Conservation (phyloP, 2,888 invertebrate genomes). For the Phyllotreta cruciferae region DNA sequence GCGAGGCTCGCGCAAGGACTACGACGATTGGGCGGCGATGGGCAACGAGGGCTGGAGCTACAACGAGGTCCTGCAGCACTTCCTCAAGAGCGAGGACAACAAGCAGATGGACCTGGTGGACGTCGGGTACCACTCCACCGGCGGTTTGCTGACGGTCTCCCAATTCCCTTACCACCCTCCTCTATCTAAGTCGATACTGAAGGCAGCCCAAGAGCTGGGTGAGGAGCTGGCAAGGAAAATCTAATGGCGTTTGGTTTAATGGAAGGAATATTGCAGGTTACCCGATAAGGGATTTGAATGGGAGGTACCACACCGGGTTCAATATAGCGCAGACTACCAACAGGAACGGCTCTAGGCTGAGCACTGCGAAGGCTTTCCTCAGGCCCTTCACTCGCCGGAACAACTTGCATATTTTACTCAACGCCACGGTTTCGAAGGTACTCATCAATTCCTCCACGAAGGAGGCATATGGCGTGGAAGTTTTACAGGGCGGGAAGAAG, state of each 20-base stretch:
- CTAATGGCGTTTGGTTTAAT: not conserved
- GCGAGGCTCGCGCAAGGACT: constrained; percentile 85
- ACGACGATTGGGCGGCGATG: constrained; percentile 83
- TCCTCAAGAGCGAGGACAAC: constrained; percentile 87
- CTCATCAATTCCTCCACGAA: constrained; percentile 78
- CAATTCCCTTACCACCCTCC: constrained; percentile 89
- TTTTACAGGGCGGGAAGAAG: constrained; percentile 65
- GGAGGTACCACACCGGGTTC: constrained; percentile 81
- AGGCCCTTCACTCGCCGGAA: constrained; percentile 76
- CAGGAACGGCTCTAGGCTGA: constrained; percentile 83
- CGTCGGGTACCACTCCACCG: constrained; percentile 76
- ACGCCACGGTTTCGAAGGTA: constrained; percentile 79
- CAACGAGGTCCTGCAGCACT: constrained; percentile 88
- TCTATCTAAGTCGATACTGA: constrained; percentile 77
- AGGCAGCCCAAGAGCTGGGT: constrained; percentile 81
- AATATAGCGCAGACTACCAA: constrained; percentile 88
- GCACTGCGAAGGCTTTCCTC: constrained; percentile 82
- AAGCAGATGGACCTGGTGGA: constrained; percentile 74
- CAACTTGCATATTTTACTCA: constrained; percentile 84
- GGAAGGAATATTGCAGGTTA: constrained; percentile 65
- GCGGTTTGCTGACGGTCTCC: constrained; percentile 79
- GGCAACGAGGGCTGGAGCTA: constrained; percentile 92
- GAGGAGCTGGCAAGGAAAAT: not conserved
- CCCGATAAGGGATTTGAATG: constrained; percentile 80
- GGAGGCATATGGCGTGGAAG: constrained; percentile 80